These are phyloP conservation scores for Kryptopterus vitreolus DNA, from an alignment of 2,797 vertebrate genomes.

Conservation along the genomic window DNA sequence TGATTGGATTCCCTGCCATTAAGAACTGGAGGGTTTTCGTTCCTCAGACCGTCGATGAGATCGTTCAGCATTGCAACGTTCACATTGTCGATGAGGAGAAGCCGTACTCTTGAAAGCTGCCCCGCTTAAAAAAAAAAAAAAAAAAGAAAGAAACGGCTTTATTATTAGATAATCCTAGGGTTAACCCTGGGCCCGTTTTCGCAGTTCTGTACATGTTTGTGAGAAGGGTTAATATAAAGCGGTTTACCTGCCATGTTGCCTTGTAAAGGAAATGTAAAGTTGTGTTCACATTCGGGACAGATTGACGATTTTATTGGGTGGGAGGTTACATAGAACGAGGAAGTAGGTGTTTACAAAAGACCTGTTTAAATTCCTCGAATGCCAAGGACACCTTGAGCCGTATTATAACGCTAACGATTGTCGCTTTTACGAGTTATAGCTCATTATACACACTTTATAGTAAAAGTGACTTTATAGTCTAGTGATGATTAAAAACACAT, in stretches of 20 bases:
- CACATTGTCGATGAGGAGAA: background rate
- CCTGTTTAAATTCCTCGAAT: background rate
- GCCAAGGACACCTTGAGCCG: too few species aligned
- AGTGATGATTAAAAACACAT: too few species aligned
- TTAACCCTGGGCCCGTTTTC: too few species aligned
- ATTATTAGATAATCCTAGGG: background rate
- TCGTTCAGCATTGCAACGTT: background rate
- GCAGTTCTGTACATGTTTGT: background rate
- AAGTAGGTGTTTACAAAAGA: background rate
- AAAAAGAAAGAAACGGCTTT: too few species aligned
- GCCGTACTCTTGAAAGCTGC: background rate
- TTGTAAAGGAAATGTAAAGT: background rate
- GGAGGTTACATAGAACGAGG: background rate
- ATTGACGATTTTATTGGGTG: background rate
- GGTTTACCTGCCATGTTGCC: background rate
- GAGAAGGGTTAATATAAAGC: background rate
- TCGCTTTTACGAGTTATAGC: too few species aligned
- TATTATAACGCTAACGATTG: too few species aligned
- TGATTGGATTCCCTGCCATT: background rate
- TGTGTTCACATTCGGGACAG: background rate
- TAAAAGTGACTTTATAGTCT: too few species aligned
- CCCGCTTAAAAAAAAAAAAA: background rate
- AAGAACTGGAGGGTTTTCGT: background rate
- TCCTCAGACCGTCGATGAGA: constrained; percentile 7
- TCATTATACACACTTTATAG: too few species aligned